Evolutionary conservation across 2,888 invertebrate species (phyloP), one percentile per base, ranked within the genome.

Genomic region (Tiliacea citrago): DNA sequence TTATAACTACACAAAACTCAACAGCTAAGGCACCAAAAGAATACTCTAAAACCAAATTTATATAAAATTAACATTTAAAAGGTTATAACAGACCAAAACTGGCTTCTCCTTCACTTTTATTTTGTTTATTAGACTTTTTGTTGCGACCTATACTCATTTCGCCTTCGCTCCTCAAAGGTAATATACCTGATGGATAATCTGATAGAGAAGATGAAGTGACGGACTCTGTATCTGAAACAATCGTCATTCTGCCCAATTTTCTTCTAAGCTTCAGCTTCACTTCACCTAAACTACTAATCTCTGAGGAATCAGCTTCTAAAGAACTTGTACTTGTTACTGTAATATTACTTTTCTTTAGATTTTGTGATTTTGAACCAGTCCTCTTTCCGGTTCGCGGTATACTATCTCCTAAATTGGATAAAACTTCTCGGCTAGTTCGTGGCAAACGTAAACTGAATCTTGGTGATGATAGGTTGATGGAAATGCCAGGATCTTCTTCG

Each of bases 201-300:
- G 91, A 93, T 79, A 90, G 91, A 18, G 94, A 69, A 16, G 89
- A 86, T 21, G 94, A 91, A 68, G 91, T 92, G 84, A 93, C 93
- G 18, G 93, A 92, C 66, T 94, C 95, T 2, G 94, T 93, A 76
- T 92, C 82, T 18, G 92, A 88, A 6, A 88, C 78, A 21, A 91
- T 82, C 82, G 88, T 91, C 73, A 77, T 89, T 77, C 90, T 92
- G 18, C 80, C 87, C 21, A 91, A 73, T 69, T 84, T 92, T 74
- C 87, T 91, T 80, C 90, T 93, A n/a, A 93, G 83, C 77, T 89
- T 94, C 2, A 96, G 84, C 77, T 89, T 94, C 3, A 96, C 88
- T 90, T 96, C 95, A 35, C 96, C 96, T 82, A 96, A 90, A 85
- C 96, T 96, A 82, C 95, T 95, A n/a, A 96, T 88, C 79, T 96